Conservation (phyloP, 2,797 vertebrate genomes). For the Acridotheres tristis region DNA sequence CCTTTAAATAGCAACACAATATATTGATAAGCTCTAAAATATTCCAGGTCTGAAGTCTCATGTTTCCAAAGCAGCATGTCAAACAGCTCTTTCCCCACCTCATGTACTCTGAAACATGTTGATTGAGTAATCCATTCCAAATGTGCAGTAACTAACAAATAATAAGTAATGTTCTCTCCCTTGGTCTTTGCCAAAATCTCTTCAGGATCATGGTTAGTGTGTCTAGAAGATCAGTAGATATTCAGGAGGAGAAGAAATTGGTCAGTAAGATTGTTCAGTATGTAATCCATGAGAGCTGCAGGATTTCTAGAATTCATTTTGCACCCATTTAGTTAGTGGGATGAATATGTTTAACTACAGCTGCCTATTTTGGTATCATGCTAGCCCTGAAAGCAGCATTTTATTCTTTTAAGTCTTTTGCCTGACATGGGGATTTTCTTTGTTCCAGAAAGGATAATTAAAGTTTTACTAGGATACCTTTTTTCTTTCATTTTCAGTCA, state of each 20-base stretch:
- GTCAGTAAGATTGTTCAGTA: background rate
- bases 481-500: slow-evolving; percentile 33
- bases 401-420: slow-evolving; percentile 54
- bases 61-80: background rate
- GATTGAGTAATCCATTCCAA: slow-evolving; percentile 12
- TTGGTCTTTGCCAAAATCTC: slow-evolving; percentile 64
- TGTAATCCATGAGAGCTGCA: slow-evolving; percentile 17
- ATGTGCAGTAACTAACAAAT: background rate
- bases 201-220: slow-evolving; percentile 54
- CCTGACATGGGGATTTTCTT: slow-evolving; percentile 1
- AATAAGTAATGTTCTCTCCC: slow-evolving; percentile 26
- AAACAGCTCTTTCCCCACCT: slow-evolving; percentile 60
- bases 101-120: background rate
- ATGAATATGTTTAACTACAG: background rate
- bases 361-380: slow-evolving; percentile 7
- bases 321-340: background rate
- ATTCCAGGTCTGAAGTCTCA: background rate
- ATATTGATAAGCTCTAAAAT: background rate
- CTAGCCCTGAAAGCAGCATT: slow-evolving; percentile 32
- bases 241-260: background rate
- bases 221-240: slow-evolving; percentile 47
- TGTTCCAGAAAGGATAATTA: slow-evolving; percentile 20
- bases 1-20: background rate
- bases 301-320: background rate
- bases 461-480: background rate